A percentile compares a stretch with the other conserved stretches of the same genome.
These are phyloP conservation scores for Platalea minor DNA, from an alignment of 2,797 vertebrate genomes.

Conservation along the genomic window DNA sequence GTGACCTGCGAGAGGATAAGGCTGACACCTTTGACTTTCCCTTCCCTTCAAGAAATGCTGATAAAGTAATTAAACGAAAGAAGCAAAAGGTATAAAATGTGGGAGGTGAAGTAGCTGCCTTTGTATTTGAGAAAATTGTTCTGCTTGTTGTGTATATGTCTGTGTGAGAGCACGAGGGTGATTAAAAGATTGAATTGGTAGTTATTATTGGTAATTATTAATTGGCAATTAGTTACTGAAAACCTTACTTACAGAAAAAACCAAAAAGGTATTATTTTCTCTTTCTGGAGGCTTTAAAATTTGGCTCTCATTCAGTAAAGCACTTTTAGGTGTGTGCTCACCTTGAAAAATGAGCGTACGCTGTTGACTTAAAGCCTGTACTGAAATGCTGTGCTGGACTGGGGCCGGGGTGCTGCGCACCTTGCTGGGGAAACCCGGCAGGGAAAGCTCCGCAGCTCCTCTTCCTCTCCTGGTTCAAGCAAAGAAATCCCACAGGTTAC, in stretches of 20 bases:
- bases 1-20: constrained; percentile 24
- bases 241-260: constrained; percentile 37
- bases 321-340: constrained; percentile 58
- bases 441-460: neutral
- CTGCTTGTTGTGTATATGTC: neutral
- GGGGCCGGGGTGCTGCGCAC: constrained; percentile 29
- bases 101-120: neutral
- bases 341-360: constrained; percentile 47
- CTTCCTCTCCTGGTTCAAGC: neutral
- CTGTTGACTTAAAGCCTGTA: constrained; percentile 41
- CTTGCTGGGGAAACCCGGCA: constrained; percentile 23
- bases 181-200: constrained; percentile 39
- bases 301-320: constrained; percentile 57
- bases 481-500: neutral
- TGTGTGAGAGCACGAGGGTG: neutral
- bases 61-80: constrained; percentile 62
- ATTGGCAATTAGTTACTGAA: constrained; percentile 4
- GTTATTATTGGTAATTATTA: neutral
- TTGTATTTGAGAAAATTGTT: constrained; percentile 48
- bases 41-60: constrained; percentile 31
- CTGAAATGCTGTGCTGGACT: constrained; percentile 33
- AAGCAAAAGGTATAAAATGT: constrained; percentile 67
- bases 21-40: constrained; percentile 67
- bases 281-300: constrained; percentile 46
- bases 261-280: constrained; percentile 48